Percentiles rank a stretch among this genome's conserved stretches.
Evolutionary conservation across 2,888 invertebrate species (phyloP).

Genomic region (Sepiola atlantica): DNA sequence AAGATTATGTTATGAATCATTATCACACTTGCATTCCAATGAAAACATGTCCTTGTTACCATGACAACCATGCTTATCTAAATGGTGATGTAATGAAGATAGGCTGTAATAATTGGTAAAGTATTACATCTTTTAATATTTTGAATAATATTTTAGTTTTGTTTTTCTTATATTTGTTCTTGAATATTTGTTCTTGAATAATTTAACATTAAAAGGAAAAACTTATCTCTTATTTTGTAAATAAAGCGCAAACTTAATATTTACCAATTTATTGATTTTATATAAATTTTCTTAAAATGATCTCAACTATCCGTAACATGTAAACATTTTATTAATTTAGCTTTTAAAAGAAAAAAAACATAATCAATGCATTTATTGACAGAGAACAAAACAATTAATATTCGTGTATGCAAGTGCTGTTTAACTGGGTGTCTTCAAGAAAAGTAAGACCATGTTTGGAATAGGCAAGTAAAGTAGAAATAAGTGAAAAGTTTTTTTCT

Average conservation of each 20-base stretch:
- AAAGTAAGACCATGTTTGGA: too few species aligned
- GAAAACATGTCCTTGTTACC: background rate
- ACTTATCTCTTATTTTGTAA: background rate
- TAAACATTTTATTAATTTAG: too few species aligned
- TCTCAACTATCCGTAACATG: too few species aligned
- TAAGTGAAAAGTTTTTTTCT: too few species aligned
- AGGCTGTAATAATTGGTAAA: background rate
- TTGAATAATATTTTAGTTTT: background rate
- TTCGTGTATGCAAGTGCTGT: too few species aligned
- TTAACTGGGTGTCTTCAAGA: too few species aligned
- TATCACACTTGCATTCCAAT: background rate
- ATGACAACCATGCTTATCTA: background rate
- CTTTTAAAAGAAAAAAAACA: too few species aligned
- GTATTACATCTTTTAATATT: background rate
- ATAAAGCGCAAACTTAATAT: background rate
- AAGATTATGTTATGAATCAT: background rate
- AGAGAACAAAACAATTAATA: too few species aligned
- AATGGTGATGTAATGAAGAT: slow-evolving; percentile 6
- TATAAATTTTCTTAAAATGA: background rate
- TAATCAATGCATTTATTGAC: too few species aligned
- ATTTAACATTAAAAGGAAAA: background rate
- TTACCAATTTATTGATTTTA: background rate
- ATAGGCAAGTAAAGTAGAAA: too few species aligned
- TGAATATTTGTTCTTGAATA: background rate
- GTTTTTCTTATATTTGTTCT: background rate